Conservation (phyloP, 2,888 invertebrate species). For the Glyphotaelius pellucidus region DNA sequence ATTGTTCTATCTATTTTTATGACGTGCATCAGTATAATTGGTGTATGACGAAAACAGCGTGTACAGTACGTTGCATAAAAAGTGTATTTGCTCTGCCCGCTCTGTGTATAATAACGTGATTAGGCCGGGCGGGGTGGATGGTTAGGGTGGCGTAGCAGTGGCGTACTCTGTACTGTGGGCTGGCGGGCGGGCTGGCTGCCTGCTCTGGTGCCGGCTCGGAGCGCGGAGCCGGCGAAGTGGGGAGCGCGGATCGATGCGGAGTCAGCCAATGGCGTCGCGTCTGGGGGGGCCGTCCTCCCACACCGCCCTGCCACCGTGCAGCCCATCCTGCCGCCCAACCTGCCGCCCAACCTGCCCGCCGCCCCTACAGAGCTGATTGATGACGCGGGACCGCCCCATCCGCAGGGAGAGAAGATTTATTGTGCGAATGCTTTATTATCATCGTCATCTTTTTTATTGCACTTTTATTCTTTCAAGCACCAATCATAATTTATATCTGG, state of each 20-base stretch:
- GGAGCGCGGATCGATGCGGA: slow-evolving; percentile 67
- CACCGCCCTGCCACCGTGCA: slow-evolving; percentile 71
- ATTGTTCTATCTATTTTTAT: not conserved
- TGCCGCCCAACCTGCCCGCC: slow-evolving; percentile 68
- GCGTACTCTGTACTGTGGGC: not conserved
- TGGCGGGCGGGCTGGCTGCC: not conserved
- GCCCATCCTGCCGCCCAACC: slow-evolving; percentile 69
- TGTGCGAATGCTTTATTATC: slow-evolving; percentile 53
- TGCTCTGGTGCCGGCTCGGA: not conserved
- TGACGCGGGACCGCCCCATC: slow-evolving; percentile 72
- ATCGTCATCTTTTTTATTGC: slow-evolving; percentile 32
- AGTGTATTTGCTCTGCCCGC: slow-evolving; percentile 28
- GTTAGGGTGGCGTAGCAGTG: slow-evolving; percentile 9
- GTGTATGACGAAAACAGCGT: slow-evolving; percentile 22
- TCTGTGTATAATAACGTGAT: slow-evolving; percentile 48
- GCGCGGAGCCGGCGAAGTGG: not conserved
- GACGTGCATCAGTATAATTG: not conserved
- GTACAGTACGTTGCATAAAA: slow-evolving; percentile 39
- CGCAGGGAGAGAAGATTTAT: slow-evolving; percentile 66
- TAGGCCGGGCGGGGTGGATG: slow-evolving; percentile 31
- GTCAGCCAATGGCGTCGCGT: slow-evolving; percentile 73
- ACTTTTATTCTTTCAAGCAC: not conserved
- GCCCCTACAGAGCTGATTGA: slow-evolving; percentile 61
- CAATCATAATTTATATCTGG: not conserved
- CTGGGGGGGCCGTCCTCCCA: slow-evolving; percentile 69